These are phyloP conservation scores for Melanotaenia trifasciata DNA, from an alignment of 2,797 vertebrate genomes.

Conservation along the genomic window DNA sequence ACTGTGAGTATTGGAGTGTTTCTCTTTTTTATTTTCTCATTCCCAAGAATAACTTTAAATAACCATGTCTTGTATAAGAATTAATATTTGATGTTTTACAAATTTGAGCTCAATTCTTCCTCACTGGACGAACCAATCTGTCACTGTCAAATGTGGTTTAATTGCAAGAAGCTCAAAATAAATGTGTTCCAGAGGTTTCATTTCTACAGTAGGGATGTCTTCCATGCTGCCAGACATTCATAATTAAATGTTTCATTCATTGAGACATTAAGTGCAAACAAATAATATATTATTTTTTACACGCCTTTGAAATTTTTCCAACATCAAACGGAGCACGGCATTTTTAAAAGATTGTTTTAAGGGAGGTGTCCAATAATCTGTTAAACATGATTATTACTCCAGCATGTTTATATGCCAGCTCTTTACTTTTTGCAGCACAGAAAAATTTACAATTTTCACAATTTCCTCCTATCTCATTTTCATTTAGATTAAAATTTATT, in stretches of 20 bases:
- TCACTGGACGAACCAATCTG: conserved; percentile 22
- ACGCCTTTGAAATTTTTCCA: conserved; percentile 1
- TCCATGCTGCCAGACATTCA: conserved; percentile 17
- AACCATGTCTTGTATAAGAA: conserved; percentile 31
- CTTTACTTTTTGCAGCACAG: conserved; percentile 26
- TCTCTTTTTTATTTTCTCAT: not conserved
- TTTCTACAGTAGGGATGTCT: conserved; percentile 1
- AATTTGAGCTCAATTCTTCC: conserved; percentile 32
- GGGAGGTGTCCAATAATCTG: conserved; percentile 14
- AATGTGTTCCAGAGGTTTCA: not conserved
- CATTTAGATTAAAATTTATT: conserved; percentile 16
- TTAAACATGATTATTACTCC: conserved; percentile 29
- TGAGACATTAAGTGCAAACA: conserved; percentile 30
- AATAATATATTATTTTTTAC: not conserved
- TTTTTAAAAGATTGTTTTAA: conserved; percentile 1
- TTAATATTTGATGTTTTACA: conserved; percentile 1
- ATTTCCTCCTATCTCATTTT: conserved; percentile 20
- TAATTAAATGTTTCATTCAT: conserved; percentile 28
- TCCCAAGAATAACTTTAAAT: conserved; percentile 3
- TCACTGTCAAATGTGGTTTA: conserved; percentile 20
- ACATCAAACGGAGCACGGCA: conserved; percentile 12
- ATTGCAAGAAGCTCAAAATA: not conserved
- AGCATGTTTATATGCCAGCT: conserved; percentile 28
- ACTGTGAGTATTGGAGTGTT: conserved; percentile 74
- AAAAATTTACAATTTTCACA: conserved; percentile 31